Evolutionary conservation across 2,888 invertebrate species (phyloP).

Genomic region (Candidula unifasciata): DNA sequence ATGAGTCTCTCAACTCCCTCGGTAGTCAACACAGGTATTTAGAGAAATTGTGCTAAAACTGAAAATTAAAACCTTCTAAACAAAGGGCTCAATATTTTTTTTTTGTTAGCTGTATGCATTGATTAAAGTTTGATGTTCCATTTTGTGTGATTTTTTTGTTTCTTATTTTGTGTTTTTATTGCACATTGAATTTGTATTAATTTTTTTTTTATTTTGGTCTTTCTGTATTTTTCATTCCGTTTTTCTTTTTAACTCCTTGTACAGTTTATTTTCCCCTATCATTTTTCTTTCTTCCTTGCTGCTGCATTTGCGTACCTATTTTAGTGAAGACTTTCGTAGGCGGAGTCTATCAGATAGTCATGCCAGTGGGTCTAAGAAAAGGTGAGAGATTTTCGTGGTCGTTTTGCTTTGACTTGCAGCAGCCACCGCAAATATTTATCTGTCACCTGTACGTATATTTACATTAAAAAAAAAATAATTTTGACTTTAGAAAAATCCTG

Average conservation of each 20-base stretch:
- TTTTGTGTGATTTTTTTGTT: neutral
- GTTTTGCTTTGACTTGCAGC: neutral
- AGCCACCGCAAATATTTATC: neutral
- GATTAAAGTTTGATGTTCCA: too few relatives aligned
- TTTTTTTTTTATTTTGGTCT: neutral
- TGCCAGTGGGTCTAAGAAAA: slow-evolving; percentile 29
- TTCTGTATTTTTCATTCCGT: neutral
- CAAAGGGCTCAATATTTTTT: too few relatives aligned
- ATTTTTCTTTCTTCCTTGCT: neutral
- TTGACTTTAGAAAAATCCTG: too few relatives aligned
- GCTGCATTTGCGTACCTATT: neutral
- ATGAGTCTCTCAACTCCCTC: too few relatives aligned
- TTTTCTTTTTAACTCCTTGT: neutral
- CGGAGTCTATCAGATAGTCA: slow-evolving; percentile 50
- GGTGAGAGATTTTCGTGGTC: slow-evolving; percentile 28
- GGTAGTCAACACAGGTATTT: too few relatives aligned
- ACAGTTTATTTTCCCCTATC: slow-evolving; percentile 2
- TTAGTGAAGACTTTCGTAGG: slow-evolving; percentile 44
- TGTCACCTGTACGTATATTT: neutral
- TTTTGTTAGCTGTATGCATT: too few relatives aligned
- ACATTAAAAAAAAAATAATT: too few relatives aligned
- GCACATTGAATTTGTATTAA: neutral
- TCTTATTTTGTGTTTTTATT: neutral
- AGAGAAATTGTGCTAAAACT: too few relatives aligned
- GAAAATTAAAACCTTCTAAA: too few relatives aligned